Base-by-base conservation (phyloP, 2,797 vertebrate species). In the Poeciliopsis paucimaculata region DNA sequence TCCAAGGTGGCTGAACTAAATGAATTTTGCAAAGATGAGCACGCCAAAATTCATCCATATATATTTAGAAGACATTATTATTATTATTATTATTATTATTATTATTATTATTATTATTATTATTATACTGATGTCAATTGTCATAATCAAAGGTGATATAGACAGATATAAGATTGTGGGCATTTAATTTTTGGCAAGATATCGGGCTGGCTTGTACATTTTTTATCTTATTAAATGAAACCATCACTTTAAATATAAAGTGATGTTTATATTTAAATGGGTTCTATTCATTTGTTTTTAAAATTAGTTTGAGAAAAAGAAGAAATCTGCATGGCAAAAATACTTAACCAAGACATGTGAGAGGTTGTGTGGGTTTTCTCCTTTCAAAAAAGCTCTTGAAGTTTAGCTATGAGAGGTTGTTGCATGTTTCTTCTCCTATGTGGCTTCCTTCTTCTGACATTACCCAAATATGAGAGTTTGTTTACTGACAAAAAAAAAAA, bases 401-500 rank as follows among this genome's bases (percentile, higher is more conserved):
- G 75, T 75, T 81, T 81, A 1, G 5, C 23, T 51, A 68, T 57
- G 62, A 47, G 41, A 55, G 64, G 76, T 88, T 49, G 70, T 45
- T 28, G 57, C 16, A 47, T 4, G 68, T 55, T 71, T 80, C 64
- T 72, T 45, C 62, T 77, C 80, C 73, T 16, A 6, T 43, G 10
- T 15, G 8, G 1, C 46, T 82, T 72, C 77, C 85, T 79, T 77
- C 75, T 53, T 9, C 26, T 89, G 90, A 90, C 89, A 88, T 87
- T 85, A 82, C 84, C 86, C 79, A 88, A 88, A 91, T 86, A 76
- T 81, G 43, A 28, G 47, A 83, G 85, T 90, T 91, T 94, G 87
- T 93, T 94, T 92, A 91, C 85, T 2, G 72, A 82, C 77, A 82
- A 75, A 79, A 86, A 86, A 81, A 62, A 77, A 85, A 84, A 85